Conservation (phyloP, 2,888 invertebrate species). For the Schizaphis graminum region DNA sequence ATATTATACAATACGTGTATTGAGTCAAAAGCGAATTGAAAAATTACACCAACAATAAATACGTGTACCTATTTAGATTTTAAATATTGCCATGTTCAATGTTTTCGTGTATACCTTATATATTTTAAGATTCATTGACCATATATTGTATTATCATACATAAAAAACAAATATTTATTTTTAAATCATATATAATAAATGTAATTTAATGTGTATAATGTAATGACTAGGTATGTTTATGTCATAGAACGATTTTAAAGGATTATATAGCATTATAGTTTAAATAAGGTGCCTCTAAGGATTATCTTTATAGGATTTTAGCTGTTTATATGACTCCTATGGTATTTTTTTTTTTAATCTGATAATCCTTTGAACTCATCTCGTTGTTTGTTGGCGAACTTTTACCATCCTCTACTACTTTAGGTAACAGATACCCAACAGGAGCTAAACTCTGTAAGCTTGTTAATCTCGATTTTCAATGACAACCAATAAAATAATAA, state of each 20-base stretch:
- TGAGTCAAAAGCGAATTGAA: not conserved
- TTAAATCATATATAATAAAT: not conserved
- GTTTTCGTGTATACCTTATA: not conserved
- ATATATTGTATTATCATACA: not conserved
- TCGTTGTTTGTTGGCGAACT: conserved; percentile 23
- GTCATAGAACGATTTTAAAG: conserved; percentile 31
- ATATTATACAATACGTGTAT: not conserved
- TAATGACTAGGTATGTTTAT: not conserved
- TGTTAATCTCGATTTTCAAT: not conserved
- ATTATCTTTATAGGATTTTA: conserved; percentile 51
- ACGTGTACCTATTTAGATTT: not conserved
- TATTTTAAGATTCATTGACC: not conserved
- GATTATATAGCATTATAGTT: conserved; percentile 34
- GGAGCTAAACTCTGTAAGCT: not conserved
- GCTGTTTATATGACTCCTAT: conserved; percentile 45
- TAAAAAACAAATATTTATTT: not conserved
- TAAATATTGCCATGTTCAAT: not conserved
- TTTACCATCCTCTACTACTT: conserved; percentile 27
- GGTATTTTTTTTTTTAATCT: conserved; percentile 49
- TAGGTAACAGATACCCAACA: not conserved
- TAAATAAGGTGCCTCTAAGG: conserved; percentile 41
- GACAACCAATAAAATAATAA: not conserved
- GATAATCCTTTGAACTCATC: conserved; percentile 57
- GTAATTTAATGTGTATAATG: not conserved
- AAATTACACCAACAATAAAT: not conserved